Base-by-base conservation (phyloP, 2,797 vertebrate species). In the Sandelia bainsii region DNA sequence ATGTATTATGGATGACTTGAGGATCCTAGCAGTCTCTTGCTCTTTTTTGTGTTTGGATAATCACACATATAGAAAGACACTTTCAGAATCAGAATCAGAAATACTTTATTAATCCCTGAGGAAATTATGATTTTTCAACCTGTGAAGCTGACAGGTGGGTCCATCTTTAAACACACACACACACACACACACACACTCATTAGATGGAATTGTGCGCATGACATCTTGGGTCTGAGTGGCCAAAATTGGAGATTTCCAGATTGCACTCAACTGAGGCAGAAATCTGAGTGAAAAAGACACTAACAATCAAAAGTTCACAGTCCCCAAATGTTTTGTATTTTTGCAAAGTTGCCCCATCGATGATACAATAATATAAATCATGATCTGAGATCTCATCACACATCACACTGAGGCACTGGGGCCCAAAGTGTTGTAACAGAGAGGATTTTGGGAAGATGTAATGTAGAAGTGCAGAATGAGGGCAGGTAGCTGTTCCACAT, bases 401-500 rank as follows among this genome's bases (percentile, higher is more conserved):
- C 19, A n/a, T 66, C 39, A 14, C 2, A 6, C 3, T 10, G 27
- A n/a, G 44, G 45, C 53, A 51, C 17, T 49, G 59, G 29, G 57
- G 57, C 53, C 63, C 63, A 20, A 13, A 5, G 14, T 32, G 42
- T 32, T 0, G 54, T 23, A 68, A 22, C 51, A n/a, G 45, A 22
- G 39, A 54, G 23, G 45, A 39, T 58, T 69, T 66, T 58, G 27
- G 72, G 70, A 49, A 17, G 75, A 46, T 70, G 72, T 50, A 32
- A 81, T 68, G 57, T 65, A 8, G 74, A 73, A 49, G 76, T 76
- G 81, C 76, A 80, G 65, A 84, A 81, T 60, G 68, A 82, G 83
- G 34, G n/a, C 83, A 75, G 63, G 71, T 65, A 79, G 69, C 75
- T 80, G 77, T 1, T 79, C 80, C 75, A 81, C 77, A 69, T 83